Percentiles rank a stretch among this genome's conserved stretches.
Conservation (phyloP, 2,888 invertebrate species). For the Drosophila longiperda region DNA sequence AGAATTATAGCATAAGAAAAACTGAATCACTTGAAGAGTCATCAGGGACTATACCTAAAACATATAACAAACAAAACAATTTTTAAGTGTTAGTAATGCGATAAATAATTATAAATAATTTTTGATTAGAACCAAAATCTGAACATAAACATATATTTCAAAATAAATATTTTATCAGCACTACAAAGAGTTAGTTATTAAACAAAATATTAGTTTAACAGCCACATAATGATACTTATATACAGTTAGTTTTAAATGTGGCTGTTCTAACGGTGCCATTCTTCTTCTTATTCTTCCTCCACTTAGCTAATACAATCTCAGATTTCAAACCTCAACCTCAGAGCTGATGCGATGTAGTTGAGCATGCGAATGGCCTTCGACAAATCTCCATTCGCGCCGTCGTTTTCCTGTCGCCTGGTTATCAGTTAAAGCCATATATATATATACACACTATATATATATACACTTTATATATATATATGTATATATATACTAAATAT, state of each 20-base stretch:
- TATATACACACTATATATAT: slow-evolving; percentile 1
- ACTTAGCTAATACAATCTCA: slow-evolving; percentile 41
- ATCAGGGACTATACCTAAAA: background rate
- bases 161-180: background rate
- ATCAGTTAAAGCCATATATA: slow-evolving; percentile 37
- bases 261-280: slow-evolving; percentile 43
- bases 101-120: background rate
- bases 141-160: background rate
- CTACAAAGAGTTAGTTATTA: background rate
- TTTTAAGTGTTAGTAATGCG: background rate
- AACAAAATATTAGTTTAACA: background rate
- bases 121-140: background rate
- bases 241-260: slow-evolving; percentile 21
- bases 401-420: slow-evolving; percentile 49
- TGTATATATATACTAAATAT: slow-evolving; percentile 5
- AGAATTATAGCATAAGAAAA: background rate
- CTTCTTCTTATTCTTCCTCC: slow-evolving; percentile 28
- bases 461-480: slow-evolving; percentile 8
- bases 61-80: background rate
- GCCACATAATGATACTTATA: background rate
- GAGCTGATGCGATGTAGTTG: slow-evolving; percentile 25
- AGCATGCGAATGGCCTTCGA: slow-evolving; percentile 49
- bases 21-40: slow-evolving; percentile 34
- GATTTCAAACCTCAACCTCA: slow-evolving; percentile 60
- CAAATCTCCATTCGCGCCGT: slow-evolving; percentile 26